Base-by-base conservation (phyloP, 2,797 vertebrate genomes). In the Sebastolobus alascanus region DNA sequence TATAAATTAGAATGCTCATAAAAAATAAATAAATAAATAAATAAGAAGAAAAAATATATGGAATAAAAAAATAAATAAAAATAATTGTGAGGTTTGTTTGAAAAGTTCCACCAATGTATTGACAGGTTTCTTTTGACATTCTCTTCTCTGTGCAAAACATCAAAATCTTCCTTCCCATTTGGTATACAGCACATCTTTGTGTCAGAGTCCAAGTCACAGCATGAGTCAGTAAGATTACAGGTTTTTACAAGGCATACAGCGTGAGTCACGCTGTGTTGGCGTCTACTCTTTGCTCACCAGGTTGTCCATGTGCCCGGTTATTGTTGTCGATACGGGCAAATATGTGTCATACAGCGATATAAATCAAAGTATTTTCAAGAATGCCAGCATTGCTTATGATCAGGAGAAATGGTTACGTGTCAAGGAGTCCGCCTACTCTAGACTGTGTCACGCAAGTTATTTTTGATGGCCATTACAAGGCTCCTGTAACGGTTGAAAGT, bases 191-290 rank as follows among this genome's bases (percentile, higher is more conserved):
- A 35, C 68, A 56, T 67, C 55, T 76, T 33, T 8, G 31, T 75
- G 69, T 77, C 77, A 46, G 54, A 80, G 75, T 81, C 58, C 61
- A 6, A 38, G 5, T 77, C 64, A 22, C 68, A 71, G 54, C 16
- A 5, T 79, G 81, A 91, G 46, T 88, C 84, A 65, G 78, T 29
- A 8, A 46, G 52, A 74, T 70, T 29, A 38, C 76, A 67, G 58
- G 13, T 75, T 60, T 59, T 58, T 35, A 35, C 71, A 60, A 38
- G 37, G 46, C 52, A 65, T 76, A 10, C 68, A 64, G 40, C 27
- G 0, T 84, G 63, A 87, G 13, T 88, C 84, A 86, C 54, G 25
- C 40, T 79, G 84, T 18, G 78, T 80, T 71, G 80, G 77, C 68
- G 59, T 61, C 50, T 56, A 9, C 68, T 79, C 58, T 20, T 63